Evolutionary conservation across 30 jellyfish, hydroid and myxozoan species (phyloP).

Genomic region (Chrysaora quinquecirrha): DNA sequence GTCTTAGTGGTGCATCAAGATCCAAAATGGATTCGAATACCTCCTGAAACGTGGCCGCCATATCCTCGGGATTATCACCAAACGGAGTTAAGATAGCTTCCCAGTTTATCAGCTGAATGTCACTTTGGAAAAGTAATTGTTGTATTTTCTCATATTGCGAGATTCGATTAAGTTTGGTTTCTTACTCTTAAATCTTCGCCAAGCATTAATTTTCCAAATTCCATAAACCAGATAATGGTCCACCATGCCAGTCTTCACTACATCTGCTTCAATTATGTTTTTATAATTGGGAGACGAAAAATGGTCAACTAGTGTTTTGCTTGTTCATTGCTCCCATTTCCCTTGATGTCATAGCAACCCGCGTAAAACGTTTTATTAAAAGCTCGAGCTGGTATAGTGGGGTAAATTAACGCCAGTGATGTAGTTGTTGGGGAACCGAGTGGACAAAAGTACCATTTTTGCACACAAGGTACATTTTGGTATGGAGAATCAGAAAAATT

Average conservation of each 20-base stretch:
- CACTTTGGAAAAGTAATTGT: constrained; percentile 34
- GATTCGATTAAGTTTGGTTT: constrained; percentile 9
- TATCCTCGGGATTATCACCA: background rate
- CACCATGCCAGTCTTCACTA: background rate
- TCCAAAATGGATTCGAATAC: too few species aligned
- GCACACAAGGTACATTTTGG: too few species aligned
- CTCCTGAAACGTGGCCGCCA: constrained; percentile 36
- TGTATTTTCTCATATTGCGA: constrained; percentile 24
- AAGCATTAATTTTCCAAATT: background rate
- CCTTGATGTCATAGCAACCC: background rate
- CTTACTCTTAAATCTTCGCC: background rate
- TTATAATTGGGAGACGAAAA: background rate
- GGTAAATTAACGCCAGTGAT: too few species aligned
- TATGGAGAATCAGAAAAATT: too few species aligned
- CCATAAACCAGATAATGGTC: too few species aligned
- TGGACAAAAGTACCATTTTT: too few species aligned
- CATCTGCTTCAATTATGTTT: background rate
- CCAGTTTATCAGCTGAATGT: constrained; percentile 25
- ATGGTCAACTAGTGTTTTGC: constrained; percentile 25
- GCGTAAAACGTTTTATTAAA: constrained; percentile 1
- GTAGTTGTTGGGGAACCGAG: too few species aligned
- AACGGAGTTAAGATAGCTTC: constrained; percentile 32
- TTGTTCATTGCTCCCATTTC: background rate
- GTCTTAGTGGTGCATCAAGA: too few species aligned
- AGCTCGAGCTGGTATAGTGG: constrained; percentile 25